Evolutionary conservation across 2,888 invertebrate genomes (phyloP).

Genomic region (Loripinus fragilis): DNA sequence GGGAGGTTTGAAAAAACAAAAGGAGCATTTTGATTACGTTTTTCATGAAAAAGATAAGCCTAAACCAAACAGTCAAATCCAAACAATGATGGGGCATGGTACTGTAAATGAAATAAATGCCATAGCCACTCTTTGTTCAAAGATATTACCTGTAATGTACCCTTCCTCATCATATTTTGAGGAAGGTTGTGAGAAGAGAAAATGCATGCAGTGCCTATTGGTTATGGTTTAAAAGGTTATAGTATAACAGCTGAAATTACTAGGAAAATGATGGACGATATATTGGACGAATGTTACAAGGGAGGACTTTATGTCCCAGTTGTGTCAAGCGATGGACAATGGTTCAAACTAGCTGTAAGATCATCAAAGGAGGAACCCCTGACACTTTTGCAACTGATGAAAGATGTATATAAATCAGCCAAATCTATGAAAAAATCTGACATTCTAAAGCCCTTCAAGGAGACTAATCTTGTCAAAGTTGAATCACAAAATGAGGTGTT

Average conservation of each 20-base stretch:
- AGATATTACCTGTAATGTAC: constrained; percentile 13
- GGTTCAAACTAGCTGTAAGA: constrained; percentile 32
- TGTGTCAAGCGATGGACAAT: constrained; percentile 49
- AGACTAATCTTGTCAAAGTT: background rate
- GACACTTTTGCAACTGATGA: background rate
- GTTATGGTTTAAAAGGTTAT: constrained; percentile 48
- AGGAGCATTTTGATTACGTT: constrained; percentile 6
- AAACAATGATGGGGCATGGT: constrained; percentile 21
- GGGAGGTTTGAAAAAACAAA: constrained; percentile 33
- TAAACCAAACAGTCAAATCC: background rate
- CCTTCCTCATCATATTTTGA: background rate
- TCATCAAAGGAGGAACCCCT: background rate
- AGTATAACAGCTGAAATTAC: constrained; percentile 23
- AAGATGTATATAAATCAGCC: too few species aligned
- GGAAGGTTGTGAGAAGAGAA: constrained; percentile 15
- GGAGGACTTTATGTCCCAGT: constrained; percentile 44
- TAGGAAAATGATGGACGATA: constrained; percentile 30
- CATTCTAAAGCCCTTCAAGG: background rate
- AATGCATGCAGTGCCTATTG: constrained; percentile 36
- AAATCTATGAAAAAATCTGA: background rate
- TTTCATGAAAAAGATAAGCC: background rate
- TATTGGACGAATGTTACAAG: constrained; percentile 20
- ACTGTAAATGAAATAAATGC: constrained; percentile 25
- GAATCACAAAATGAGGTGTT: background rate
- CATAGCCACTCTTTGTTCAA: constrained; percentile 19